Evolutionary conservation across 2,888 invertebrate species (phyloP).

Genomic region (Apodemia zela): DNA sequence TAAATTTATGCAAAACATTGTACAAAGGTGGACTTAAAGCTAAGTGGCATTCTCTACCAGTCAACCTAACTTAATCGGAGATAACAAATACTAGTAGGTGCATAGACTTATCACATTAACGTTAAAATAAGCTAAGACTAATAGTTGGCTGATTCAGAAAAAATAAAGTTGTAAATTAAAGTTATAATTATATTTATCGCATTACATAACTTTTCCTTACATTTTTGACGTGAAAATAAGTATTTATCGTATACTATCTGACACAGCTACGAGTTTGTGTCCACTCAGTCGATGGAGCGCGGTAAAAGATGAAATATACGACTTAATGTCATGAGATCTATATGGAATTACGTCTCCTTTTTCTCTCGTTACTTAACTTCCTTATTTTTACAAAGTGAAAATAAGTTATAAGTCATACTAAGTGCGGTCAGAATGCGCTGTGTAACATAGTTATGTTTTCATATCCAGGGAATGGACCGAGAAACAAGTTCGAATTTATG

Average conservation of each 20-base stretch:
- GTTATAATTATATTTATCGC: background rate
- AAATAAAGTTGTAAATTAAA: too few species aligned
- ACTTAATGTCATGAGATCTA: background rate
- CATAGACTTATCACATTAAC: too few species aligned
- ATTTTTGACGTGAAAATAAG: background rate
- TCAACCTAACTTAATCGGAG: too few species aligned
- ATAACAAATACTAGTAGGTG: too few species aligned
- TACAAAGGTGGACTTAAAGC: too few species aligned
- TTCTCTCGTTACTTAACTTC: background rate
- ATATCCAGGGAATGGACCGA: slow-evolving; percentile 1
- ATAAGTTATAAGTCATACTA: slow-evolving; percentile 1
- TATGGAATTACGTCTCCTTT: background rate
- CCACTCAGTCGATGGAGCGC: background rate
- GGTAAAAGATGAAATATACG: background rate
- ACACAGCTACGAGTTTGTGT: background rate
- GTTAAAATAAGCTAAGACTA: too few species aligned
- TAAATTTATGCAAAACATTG: too few species aligned
- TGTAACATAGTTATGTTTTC: slow-evolving; percentile 1
- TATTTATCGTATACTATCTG: background rate
- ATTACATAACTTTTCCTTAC: background rate
- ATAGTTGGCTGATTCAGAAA: too few species aligned
- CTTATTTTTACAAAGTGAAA: slow-evolving; percentile 1
- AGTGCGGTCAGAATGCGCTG: slow-evolving; percentile 1
- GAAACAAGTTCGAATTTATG: background rate
- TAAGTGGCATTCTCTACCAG: too few species aligned